Conservation (phyloP, 64 coral and sea anemone genomes). For the Astreopora myriophthalma region DNA sequence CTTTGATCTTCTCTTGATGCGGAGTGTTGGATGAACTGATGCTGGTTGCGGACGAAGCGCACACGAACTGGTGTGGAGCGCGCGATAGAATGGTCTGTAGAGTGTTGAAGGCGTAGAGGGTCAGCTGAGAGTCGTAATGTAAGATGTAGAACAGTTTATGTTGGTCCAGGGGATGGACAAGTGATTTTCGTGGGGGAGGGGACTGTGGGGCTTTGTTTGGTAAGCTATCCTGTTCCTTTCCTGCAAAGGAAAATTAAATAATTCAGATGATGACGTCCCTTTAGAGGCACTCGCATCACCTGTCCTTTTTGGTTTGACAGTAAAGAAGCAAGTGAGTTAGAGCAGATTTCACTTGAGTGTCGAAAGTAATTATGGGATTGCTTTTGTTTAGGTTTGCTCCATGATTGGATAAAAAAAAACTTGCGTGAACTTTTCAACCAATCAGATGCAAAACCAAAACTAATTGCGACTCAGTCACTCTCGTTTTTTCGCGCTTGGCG, state of each 20-base stretch:
- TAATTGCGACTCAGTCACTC: too few species aligned
- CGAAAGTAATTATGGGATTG: too few species aligned
- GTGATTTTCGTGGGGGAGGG: slow-evolving; percentile 27
- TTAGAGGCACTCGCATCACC: too few species aligned
- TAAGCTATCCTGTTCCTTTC: background rate
- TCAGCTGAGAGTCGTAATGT: slow-evolving; percentile 89
- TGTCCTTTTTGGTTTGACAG: too few species aligned
- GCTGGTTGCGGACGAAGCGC: slow-evolving; percentile 83
- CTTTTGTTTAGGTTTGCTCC: too few species aligned
- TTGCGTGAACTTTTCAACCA: too few species aligned
- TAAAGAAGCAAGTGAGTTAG: too few species aligned
- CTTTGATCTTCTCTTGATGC: slow-evolving; percentile 95
- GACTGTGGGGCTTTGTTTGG: slow-evolving; percentile 46
- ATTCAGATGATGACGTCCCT: background rate
- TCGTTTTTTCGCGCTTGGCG: too few species aligned
- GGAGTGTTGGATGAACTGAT: slow-evolving; percentile 91
- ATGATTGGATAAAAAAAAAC: too few species aligned
- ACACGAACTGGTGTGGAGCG: slow-evolving; percentile 93
- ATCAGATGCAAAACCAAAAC: too few species aligned
- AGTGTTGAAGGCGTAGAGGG: slow-evolving; percentile 85
- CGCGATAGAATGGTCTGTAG: slow-evolving; percentile 71
- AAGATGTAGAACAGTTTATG: slow-evolving; percentile 85
- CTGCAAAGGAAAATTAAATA: background rate
- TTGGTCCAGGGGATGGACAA: slow-evolving; percentile 82
- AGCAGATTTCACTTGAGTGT: too few species aligned